phyloP scores from a whole-genome alignment of 2,113 vertebrate genomes.

The Puffinus mauretanicus region DNA sequence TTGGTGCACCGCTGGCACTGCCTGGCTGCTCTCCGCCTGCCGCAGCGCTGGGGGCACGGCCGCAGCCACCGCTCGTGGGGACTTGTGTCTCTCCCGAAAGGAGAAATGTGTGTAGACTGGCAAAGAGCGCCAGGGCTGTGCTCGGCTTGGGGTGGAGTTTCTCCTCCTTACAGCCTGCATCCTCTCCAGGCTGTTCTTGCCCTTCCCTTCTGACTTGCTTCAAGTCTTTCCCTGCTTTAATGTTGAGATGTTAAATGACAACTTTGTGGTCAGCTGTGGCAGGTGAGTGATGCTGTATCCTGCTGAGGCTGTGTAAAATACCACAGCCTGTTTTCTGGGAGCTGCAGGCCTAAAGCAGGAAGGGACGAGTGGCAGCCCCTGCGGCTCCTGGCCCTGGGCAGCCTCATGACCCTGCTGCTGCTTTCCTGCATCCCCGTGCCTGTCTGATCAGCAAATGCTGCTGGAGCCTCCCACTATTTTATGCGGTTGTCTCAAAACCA shows the following conservation, averaged over 20 bases:
- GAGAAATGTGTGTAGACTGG: background rate
- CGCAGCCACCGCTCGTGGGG: rapidly evolving
- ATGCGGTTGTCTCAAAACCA: background rate
- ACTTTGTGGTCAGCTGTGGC: background rate
- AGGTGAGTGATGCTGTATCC: background rate
- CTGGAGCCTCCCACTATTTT: background rate
- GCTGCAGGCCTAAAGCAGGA: background rate
- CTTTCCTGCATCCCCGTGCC: rapidly evolving
- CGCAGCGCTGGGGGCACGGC: rapidly evolving
- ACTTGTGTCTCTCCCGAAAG: background rate
- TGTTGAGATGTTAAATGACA: background rate
- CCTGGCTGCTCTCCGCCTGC: background rate
- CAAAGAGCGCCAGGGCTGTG: background rate
- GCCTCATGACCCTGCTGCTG: background rate
- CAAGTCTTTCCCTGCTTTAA: background rate
- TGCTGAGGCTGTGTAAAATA: background rate
- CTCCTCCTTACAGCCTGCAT: background rate
- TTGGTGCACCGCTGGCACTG: background rate
- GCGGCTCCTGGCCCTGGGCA: background rate
- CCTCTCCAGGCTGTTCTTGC: background rate
- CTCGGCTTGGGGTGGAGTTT: background rate
- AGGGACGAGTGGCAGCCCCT: background rate
- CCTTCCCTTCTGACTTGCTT: background rate
- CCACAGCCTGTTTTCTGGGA: background rate
- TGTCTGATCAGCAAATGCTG: background rate